phyloP scores from a whole-genome alignment of 2,797 vertebrate species.

The Denticeps clupeoides region DNA sequence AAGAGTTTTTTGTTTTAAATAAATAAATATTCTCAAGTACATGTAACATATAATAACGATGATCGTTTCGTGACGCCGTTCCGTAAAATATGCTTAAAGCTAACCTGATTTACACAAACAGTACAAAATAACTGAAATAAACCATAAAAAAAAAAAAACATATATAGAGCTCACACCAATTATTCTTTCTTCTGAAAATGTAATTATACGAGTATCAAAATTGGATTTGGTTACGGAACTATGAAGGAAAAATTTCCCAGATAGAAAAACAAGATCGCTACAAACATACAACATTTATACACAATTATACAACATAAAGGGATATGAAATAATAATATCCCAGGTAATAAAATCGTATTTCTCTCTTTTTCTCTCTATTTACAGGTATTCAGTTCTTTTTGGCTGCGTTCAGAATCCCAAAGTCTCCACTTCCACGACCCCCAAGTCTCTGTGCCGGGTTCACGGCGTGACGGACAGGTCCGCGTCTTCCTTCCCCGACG shows the following conservation, averaged over 20 bases:
- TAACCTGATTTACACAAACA: constrained; percentile 44
- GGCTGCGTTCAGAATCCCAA: constrained; percentile 44
- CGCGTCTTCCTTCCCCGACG: constrained; percentile 92
- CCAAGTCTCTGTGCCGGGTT: constrained; percentile 21
- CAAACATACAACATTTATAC: constrained; percentile 66
- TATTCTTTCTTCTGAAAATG: constrained; percentile 37
- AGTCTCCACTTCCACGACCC: not conserved
- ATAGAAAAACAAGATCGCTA: constrained; percentile 66
- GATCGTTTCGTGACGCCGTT: constrained; percentile 41
- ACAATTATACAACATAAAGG: constrained; percentile 62
- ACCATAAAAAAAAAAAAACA: too few species aligned
- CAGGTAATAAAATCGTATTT: constrained; percentile 54
- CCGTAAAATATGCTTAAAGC: constrained; percentile 44
- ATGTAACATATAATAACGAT: constrained; percentile 65
- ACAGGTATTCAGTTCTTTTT: constrained; percentile 52
- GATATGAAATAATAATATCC: constrained; percentile 30
- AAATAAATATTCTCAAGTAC: constrained; percentile 88
- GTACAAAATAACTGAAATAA: too few species aligned
- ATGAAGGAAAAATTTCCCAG: too few species aligned
- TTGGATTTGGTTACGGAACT: constrained; percentile 44
- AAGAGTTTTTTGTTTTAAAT: constrained; percentile 94
- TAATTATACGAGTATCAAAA: constrained; percentile 45
- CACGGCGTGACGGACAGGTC: constrained; percentile 84
- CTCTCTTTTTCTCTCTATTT: constrained; percentile 53
- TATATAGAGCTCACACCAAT: too few species aligned